Conservation (phyloP, 2,797 vertebrate genomes). For the Tapera naevia region DNA sequence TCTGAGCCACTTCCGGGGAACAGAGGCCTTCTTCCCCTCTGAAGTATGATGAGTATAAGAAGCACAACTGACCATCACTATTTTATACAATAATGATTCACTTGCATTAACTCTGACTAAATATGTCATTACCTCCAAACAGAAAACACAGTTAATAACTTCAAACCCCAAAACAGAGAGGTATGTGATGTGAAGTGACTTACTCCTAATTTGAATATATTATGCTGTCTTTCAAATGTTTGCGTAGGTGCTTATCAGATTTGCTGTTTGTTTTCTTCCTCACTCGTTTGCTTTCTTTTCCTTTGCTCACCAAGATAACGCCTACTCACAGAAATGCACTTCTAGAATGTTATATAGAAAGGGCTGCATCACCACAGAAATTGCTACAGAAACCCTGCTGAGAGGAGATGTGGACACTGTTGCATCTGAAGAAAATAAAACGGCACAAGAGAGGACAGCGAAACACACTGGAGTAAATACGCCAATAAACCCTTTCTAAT, state of each 20-base stretch:
- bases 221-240: slow-evolving; percentile 10
- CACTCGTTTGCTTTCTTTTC: not conserved
- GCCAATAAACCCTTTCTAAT: slow-evolving; percentile 37
- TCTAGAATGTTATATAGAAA: not conserved
- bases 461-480: not conserved
- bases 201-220: not conserved
- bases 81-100: slow-evolving; percentile 34
- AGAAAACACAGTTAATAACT: slow-evolving; percentile 32
- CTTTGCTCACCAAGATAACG: not conserved
- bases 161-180: slow-evolving; percentile 30
- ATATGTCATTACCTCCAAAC: slow-evolving; percentile 4
- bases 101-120: slow-evolving; percentile 10
- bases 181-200: not conserved
- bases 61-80: not conserved
- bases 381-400: not conserved
- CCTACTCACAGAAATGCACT: not conserved
- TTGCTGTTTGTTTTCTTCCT: not conserved
- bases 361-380: not conserved
- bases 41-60: not conserved
- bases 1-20: not conserved
- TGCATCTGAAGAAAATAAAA: not conserved
- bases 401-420: not conserved
- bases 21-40: not conserved
- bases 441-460: not conserved
- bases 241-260: not conserved